A percentile compares a stretch with the other conserved stretches of the same genome.
Evolutionary conservation across 2,888 invertebrate species (phyloP).

Genomic region (Cryptocheilus praepositus): DNA sequence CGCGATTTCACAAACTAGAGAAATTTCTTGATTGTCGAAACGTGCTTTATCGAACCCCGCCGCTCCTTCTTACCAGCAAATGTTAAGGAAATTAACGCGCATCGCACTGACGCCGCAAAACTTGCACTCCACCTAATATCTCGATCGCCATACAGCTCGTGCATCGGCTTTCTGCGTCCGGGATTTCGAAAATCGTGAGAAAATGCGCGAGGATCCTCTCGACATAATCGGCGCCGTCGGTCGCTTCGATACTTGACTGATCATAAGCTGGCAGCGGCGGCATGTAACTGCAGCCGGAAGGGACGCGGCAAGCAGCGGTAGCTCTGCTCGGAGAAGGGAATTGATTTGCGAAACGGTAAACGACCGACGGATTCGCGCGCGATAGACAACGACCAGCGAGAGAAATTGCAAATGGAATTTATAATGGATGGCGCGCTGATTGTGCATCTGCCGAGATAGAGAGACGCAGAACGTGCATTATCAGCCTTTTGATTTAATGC

Average conservation of each 20-base stretch:
- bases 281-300: background rate
- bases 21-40: background rate
- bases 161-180: too few relatives aligned
- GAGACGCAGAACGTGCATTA: slow-evolving; percentile 21
- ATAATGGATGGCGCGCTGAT: slow-evolving; percentile 22
- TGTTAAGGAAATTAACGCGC: too few relatives aligned
- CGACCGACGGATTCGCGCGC: slow-evolving; percentile 10
- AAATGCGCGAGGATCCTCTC: background rate
- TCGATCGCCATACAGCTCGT: too few relatives aligned
- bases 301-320: background rate
- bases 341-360: slow-evolving; percentile 12
- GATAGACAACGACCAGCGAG: background rate
- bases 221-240: background rate
- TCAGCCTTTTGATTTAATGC: slow-evolving; percentile 25
- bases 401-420: slow-evolving; percentile 27
- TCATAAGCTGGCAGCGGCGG: background rate
- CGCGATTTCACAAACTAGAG: background rate
- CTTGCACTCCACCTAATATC: too few relatives aligned
- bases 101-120: too few relatives aligned
- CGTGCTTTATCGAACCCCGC: background rate
- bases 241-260: background rate
- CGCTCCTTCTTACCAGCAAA: too few relatives aligned
- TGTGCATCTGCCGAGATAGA: slow-evolving; percentile 20
- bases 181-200: too few relatives aligned
- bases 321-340: background rate